Percentiles rank a stretch among this genome's conserved stretches.
phyloP scores from a whole-genome alignment of 1,140 invertebrate species.

The Cherax destructor region DNA sequence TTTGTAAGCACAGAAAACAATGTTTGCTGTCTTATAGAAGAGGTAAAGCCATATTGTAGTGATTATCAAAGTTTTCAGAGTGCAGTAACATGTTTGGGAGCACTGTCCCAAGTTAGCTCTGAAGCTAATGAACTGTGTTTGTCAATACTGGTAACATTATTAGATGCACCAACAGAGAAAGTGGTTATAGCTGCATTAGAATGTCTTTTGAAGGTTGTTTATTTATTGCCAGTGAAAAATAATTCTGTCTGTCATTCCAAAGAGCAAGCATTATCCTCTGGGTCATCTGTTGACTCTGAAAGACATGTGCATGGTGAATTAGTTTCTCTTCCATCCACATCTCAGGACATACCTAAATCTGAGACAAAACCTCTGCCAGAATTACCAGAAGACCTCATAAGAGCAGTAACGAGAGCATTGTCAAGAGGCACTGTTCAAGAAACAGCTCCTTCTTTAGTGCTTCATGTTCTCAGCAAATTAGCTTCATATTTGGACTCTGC shows the following conservation, averaged over 20 bases:
- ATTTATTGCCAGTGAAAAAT: neutral
- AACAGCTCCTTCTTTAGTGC: slow-evolving; percentile 44
- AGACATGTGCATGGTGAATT: neutral
- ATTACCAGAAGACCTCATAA: slow-evolving; percentile 38
- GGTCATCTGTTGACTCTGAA: neutral
- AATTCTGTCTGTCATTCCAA: neutral
- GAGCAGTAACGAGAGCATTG: slow-evolving; percentile 42
- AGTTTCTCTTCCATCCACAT: neutral
- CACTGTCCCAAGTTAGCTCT: slow-evolving; percentile 17
- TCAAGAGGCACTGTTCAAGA: slow-evolving; percentile 47
- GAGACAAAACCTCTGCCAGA: slow-evolving; percentile 10
- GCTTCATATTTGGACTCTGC: slow-evolving; percentile 34
- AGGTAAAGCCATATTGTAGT: slow-evolving; percentile 60
- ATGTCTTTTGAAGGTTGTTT: slow-evolving; percentile 42
- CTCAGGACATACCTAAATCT: neutral
- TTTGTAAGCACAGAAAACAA: slow-evolving; percentile 51
- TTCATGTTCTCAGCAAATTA: slow-evolving; percentile 38
- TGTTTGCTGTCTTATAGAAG: slow-evolving; percentile 54
- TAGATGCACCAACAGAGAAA: slow-evolving; percentile 50
- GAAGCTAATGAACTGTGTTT: slow-evolving; percentile 38
- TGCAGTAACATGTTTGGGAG: slow-evolving; percentile 47
- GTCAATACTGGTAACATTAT: slow-evolving; percentile 24
- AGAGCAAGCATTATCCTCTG: neutral
- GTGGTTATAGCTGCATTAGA: slow-evolving; percentile 60
- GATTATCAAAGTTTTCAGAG: slow-evolving; percentile 59